Percentiles rank a stretch among this genome's conserved stretches.
Evolutionary conservation across 2,888 invertebrate genomes (phyloP).

Genomic region (Leistus spinibarbis): DNA sequence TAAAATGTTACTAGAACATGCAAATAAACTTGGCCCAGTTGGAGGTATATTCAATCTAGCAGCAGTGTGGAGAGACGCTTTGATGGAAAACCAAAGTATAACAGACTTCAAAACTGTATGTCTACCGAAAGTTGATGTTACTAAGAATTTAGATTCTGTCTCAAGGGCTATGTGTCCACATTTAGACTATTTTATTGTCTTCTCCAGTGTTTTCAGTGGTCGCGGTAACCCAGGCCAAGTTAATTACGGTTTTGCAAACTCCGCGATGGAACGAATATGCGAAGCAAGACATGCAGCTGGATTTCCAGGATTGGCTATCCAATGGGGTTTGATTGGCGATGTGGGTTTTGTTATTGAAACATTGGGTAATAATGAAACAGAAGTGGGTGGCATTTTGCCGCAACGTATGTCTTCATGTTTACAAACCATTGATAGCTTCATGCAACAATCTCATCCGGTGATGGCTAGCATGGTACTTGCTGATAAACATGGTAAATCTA

Average conservation of each 20-base stretch:
- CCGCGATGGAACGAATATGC: conserved; percentile 94
- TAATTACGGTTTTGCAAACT: conserved; percentile 97
- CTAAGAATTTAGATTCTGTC: conserved; percentile 79
- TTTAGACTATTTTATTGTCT: conserved; percentile 92
- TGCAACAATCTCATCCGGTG: conserved; percentile 87
- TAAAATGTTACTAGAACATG: conserved; percentile 65
- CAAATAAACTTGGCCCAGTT: conserved; percentile 70
- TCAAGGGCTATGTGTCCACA: conserved; percentile 79
- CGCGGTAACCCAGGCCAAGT: conserved; percentile 96
- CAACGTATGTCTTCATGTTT: conserved; percentile 96
- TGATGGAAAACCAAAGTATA: conserved; percentile 84
- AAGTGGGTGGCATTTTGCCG: conserved; percentile 94
- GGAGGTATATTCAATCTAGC: conserved; percentile 95
- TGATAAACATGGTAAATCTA: conserved; percentile 71
- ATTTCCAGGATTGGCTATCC: conserved; percentile 86
- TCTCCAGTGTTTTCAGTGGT: conserved; percentile 96
- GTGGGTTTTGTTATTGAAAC: conserved; percentile 91
- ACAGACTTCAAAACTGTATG: conserved; percentile 82
- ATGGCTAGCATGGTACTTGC: conserved; percentile 85
- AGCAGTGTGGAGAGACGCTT: conserved; percentile 85
- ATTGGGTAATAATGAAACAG: conserved; percentile 87
- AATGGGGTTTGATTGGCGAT: conserved; percentile 99
- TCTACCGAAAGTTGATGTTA: conserved; percentile 85
- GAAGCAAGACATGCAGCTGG: conserved; percentile 84
- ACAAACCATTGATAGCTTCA: conserved; percentile 83